Evolutionary conservation across 2,888 invertebrate genomes (phyloP).

Genomic region (Diarsia dahlii): DNA sequence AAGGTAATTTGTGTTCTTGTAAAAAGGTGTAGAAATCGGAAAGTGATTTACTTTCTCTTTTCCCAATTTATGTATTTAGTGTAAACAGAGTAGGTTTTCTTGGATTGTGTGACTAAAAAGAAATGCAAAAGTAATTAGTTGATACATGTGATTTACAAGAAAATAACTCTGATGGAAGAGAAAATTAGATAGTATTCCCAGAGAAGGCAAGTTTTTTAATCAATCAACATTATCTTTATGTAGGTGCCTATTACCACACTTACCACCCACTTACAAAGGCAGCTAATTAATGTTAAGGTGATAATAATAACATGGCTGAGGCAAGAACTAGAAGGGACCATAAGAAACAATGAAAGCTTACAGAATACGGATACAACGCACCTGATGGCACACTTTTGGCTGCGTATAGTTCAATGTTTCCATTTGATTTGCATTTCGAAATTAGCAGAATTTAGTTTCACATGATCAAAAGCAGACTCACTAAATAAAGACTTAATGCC

Average conservation of each 20-base stretch:
- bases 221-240: conserved; percentile 51
- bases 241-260: conserved; percentile 27
- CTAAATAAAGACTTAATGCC: not conserved
- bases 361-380: conserved; percentile 51
- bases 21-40: conserved; percentile 49
- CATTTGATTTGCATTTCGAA: conserved; percentile 27
- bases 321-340: conserved; percentile 43
- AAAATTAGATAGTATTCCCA: conserved; percentile 35
- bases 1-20: conserved; percentile 41
- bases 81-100: conserved; percentile 19
- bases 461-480: not conserved
- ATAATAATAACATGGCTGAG: conserved; percentile 57
- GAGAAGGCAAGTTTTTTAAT: conserved; percentile 45
- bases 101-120: conserved; percentile 1
- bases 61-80: conserved; percentile 28
- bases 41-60: conserved; percentile 61
- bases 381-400: conserved; percentile 55
- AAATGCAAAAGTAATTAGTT: conserved; percentile 17
- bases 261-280: conserved; percentile 28
- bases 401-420: conserved; percentile 18
- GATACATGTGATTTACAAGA: conserved; percentile 17
- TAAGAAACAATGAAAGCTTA: conserved; percentile 67
- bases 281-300: conserved; percentile 58
- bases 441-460: not conserved
- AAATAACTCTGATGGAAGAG: conserved; percentile 23